phyloP scores from a whole-genome alignment of 92 coral and sea anemone species.

The Heteractis magnifica region DNA sequence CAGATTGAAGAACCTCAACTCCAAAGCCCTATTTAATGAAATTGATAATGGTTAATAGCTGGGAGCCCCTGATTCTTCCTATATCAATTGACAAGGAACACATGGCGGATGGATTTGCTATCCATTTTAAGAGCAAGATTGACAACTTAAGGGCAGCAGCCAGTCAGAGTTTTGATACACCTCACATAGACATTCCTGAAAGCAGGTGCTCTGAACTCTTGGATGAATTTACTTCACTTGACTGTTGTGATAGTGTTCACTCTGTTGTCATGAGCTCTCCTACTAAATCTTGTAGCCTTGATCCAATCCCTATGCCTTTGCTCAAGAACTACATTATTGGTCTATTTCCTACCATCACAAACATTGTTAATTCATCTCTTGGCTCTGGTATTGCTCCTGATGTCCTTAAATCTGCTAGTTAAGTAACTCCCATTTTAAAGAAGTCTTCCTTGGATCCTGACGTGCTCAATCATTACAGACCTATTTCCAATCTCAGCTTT shows the following conservation, averaged over 20 bases:
- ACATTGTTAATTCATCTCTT: constrained; percentile 8
- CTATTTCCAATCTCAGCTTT: constrained; percentile 22
- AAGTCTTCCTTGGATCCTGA: constrained; percentile 16
- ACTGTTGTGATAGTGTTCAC: neutral
- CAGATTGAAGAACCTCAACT: neutral
- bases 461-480: constrained; percentile 20
- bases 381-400: neutral
- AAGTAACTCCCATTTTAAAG: constrained; percentile 14
- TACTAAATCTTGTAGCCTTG: constrained; percentile 19
- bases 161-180: too few relatives aligned
- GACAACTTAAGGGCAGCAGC: too few relatives aligned
- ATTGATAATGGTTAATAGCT: too few relatives aligned
- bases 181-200: too few relatives aligned
- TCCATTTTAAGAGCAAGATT: too few relatives aligned
- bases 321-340: constrained; percentile 19
- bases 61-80: too few relatives aligned
- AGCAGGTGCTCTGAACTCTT: too few relatives aligned
- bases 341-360: constrained; percentile 10
- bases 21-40: too few relatives aligned
- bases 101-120: too few relatives aligned
- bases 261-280: constrained; percentile 20
- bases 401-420: neutral
- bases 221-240: too few relatives aligned
- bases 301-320: constrained; percentile 15
- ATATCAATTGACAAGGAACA: too few relatives aligned